These are phyloP conservation scores for Leptopilina drosophilae DNA, from an alignment of 2,888 invertebrate genomes.

Conservation along the genomic window DNA sequence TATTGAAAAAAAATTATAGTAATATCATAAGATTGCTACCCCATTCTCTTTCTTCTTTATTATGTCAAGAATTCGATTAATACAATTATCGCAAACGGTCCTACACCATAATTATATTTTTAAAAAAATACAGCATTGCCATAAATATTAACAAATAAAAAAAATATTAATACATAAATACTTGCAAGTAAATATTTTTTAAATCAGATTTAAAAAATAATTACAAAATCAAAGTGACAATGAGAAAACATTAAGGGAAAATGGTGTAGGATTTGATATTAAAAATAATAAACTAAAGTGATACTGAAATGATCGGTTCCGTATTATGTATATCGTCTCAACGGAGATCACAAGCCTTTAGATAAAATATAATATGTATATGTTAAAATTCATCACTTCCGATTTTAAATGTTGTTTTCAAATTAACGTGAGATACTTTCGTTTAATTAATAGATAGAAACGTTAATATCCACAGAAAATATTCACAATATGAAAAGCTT, in stretches of 20 bases:
- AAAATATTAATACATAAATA: too few species aligned
- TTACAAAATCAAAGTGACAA: not conserved
- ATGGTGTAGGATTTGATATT: not conserved
- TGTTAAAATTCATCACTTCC: not conserved
- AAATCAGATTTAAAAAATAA: not conserved
- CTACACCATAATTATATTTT: not conserved
- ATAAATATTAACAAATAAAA: too few species aligned
- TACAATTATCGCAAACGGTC: not conserved
- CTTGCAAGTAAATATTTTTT: too few species aligned
- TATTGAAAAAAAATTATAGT: conserved; percentile 11
- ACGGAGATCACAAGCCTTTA: conserved; percentile 36
- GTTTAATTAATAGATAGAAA: not conserved
- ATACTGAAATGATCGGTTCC: conserved; percentile 34
- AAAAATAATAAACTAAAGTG: not conserved
- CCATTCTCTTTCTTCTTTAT: not conserved
- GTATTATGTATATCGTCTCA: not conserved
- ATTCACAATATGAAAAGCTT: conserved; percentile 17
- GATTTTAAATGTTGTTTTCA: not conserved
- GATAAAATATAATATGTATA: conserved; percentile 15
- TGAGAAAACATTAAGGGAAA: too few species aligned
- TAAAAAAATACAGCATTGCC: too few species aligned
- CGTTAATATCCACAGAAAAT: conserved; percentile 26
- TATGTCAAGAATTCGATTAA: not conserved
- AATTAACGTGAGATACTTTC: not conserved
- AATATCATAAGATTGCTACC: conserved; percentile 20